These are phyloP conservation scores for Drosophila repletoides DNA, from an alignment of 1,140 invertebrate species.

Conservation along the genomic window DNA sequence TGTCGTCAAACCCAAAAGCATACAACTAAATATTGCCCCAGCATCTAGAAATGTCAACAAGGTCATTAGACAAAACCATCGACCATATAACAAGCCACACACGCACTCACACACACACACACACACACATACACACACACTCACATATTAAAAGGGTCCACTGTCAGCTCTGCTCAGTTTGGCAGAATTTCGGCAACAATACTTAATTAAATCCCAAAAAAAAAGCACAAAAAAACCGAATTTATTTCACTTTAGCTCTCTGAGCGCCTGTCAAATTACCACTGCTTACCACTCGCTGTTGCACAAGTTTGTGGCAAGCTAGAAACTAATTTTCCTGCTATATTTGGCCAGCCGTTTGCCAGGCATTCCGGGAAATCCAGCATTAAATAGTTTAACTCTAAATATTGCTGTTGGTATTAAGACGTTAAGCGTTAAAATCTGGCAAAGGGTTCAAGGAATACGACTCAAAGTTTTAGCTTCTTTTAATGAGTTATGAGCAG, in stretches of 20 bases:
- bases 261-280: conserved; percentile 61
- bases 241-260: conserved; percentile 50
- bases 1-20: conserved; percentile 19
- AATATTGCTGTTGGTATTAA: neutral
- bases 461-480: too few species aligned
- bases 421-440: conserved; percentile 11
- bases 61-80: conserved; percentile 25
- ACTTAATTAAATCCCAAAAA: conserved; percentile 64
- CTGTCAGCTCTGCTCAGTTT: neutral
- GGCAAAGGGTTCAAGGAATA: too few species aligned
- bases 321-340: conserved; percentile 58
- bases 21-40: conserved; percentile 48
- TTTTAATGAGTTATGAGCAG: too few species aligned
- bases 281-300: conserved; percentile 42
- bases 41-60: conserved; percentile 56
- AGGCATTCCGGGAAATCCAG: neutral
- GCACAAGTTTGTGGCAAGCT: conserved; percentile 22
- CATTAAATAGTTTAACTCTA: neutral
- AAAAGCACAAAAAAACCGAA: conserved; percentile 20
- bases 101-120: neutral
- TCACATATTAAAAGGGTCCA: conserved; percentile 1
- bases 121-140: neutral
- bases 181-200: conserved; percentile 43
- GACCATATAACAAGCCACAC: too few species aligned
- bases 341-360: conserved; percentile 43